Base-by-base conservation (phyloP, 2,113 vertebrate species). In the Chlamydotis undulata region DNA sequence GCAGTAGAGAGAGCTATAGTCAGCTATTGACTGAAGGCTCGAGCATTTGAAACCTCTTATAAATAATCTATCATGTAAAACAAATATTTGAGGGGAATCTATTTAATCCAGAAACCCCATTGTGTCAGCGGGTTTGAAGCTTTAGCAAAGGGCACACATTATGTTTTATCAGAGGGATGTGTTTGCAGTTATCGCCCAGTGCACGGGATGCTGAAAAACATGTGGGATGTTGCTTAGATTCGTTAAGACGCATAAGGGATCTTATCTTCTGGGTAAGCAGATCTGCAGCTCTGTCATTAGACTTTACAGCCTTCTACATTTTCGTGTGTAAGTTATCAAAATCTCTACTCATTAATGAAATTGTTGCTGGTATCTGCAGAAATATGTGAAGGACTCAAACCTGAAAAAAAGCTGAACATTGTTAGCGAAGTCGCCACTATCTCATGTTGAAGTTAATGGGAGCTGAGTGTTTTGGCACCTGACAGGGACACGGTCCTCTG, bases 371-470 rank as follows among this genome's bases (percentile, higher is more conserved):
- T 61, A 45, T 56, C 45, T 85, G 71, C 52, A 60, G 59, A 47
- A 61, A 15, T 19, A n/a, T 70, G 15, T 41, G 75, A 70, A 23
- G 47, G 64, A 65, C 52, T 14, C n/a, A 83, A 55, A 61, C n/a
- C 41, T 59, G 75, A n/a, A 31, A 64, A 84, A 84, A 83, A 90
- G n/a, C 25, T n/a, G 13, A 76, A 61, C 29, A 26, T 50, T 92
- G 26, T 39, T 64, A 70, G 29, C 0, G 1, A 50, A 65, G 81
- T 64, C 0, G 1, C 35, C 0, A 1, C 59, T 78, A 24, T 71
- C 55, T 77, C 63, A n/a, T 0, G 0, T 4, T 85, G 59, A 67
- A 90, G 87, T 83, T 64, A 50, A 77, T 26, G 47, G 61, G 67
- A 80, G 65, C 49, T 77, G 84, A 69, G 61, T 64, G 67, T 69